Conservation (phyloP, 2,113 vertebrate genomes). For the Microcebus tavaratra region DNA sequence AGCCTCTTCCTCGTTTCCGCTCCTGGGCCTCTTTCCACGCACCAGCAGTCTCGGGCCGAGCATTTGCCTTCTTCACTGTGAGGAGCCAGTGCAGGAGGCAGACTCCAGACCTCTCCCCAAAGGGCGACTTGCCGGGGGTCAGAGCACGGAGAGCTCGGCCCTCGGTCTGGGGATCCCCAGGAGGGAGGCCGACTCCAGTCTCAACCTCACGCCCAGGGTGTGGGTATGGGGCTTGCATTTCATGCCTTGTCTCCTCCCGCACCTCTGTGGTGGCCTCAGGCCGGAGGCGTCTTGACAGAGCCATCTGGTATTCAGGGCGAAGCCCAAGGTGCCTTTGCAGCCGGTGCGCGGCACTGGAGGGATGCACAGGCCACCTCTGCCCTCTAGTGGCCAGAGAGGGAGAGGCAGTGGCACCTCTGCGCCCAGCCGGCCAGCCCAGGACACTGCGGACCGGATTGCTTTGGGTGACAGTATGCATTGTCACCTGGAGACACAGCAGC, state of each 20-base stretch:
- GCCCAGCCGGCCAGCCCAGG: neutral
- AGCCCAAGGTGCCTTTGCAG: neutral
- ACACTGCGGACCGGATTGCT: too few species aligned
- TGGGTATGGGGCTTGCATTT: neutral
- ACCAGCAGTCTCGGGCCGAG: neutral
- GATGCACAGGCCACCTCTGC: conserved; percentile 33
- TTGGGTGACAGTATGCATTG: too few species aligned
- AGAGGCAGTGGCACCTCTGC: neutral
- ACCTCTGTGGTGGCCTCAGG: neutral
- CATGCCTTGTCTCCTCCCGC: neutral
- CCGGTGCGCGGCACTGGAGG: neutral
- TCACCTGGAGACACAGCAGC: neutral
- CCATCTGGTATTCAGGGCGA: neutral
- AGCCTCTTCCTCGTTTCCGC: too few species aligned
- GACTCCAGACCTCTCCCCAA: neutral
- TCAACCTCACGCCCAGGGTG: too few species aligned
- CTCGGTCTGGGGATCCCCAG: neutral
- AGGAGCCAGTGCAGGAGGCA: neutral
- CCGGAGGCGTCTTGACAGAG: neutral
- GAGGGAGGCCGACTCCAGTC: neutral
- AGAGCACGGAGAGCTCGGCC: neutral
- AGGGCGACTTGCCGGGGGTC: neutral
- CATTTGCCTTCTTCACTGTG: neutral
- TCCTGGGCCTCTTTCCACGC: neutral
- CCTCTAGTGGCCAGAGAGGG: conserved; percentile 80